phyloP scores from a whole-genome alignment of 2,113 vertebrate genomes.

The Chaetorhynchus papuensis region DNA sequence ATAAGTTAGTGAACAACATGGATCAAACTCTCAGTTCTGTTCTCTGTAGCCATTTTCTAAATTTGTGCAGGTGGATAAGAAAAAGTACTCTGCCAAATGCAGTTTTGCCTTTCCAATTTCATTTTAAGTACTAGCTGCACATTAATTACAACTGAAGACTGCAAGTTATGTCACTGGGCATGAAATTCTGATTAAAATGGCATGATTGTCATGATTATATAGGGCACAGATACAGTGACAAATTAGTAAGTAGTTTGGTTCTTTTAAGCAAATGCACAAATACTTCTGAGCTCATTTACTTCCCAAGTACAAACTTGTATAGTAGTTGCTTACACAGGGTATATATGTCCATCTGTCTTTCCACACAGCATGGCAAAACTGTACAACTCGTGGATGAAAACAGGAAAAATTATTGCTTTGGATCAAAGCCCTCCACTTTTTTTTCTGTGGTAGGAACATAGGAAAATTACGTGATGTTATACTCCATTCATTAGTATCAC shows the following conservation, averaged over 20 bases:
- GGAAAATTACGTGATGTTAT: background rate
- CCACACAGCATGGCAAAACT: background rate
- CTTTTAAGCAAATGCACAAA: background rate
- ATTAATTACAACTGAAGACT: background rate
- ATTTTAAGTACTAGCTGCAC: background rate
- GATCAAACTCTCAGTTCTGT: background rate
- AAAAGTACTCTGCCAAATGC: background rate
- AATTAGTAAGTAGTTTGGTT: background rate
- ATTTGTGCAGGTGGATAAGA: background rate
- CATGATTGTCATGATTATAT: background rate
- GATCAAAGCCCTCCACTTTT: background rate
- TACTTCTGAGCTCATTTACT: background rate
- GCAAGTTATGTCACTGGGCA: conserved; percentile 10
- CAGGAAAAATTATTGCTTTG: background rate
- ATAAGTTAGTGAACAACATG: background rate
- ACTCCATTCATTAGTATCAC: background rate
- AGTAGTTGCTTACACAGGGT: background rate
- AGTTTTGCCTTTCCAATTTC: background rate
- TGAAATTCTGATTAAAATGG: conserved; percentile 28
- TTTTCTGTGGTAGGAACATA: background rate
- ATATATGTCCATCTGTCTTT: background rate
- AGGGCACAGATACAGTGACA: background rate
- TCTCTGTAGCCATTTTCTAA: background rate
- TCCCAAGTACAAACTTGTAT: background rate
- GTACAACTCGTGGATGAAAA: background rate